Percentiles rank a stretch among this genome's conserved stretches.
phyloP scores from a whole-genome alignment of 2,888 invertebrate species.

The Agrotis segetum region DNA sequence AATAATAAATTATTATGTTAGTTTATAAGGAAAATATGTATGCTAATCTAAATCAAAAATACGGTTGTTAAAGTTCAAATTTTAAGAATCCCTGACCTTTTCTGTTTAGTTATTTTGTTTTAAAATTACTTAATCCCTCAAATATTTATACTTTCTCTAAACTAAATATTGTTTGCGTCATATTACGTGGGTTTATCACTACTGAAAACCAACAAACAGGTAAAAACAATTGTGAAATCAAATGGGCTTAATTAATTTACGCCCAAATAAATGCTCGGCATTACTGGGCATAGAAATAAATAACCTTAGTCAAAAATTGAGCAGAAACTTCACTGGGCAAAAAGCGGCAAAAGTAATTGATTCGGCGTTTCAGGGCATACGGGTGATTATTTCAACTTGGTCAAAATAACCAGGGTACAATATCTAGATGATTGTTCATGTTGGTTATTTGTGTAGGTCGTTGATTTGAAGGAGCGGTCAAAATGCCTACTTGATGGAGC shows the following conservation, averaged over 20 bases:
- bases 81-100: background rate
- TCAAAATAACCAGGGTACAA: background rate
- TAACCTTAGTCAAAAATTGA: no score
- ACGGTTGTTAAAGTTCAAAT: background rate
- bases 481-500: constrained; percentile 22
- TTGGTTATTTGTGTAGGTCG: constrained; percentile 33
- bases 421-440: constrained; percentile 33
- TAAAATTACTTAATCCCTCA: background rate
- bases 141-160: constrained; percentile 19
- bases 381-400: no score
- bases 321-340: no score
- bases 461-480: constrained; percentile 40
- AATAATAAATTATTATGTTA: no score
- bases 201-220: constrained; percentile 1
- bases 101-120: background rate
- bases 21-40: background rate
- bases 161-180: constrained; percentile 11
- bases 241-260: no score
- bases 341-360: no score
- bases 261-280: no score
- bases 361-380: no score
- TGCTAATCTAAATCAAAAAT: background rate
- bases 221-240: no score
- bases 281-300: no score
- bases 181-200: constrained; percentile 19